A percentile compares a stretch with the other conserved stretches of the same genome.
Evolutionary conservation across 2,113 vertebrate species (phyloP).

Genomic region (Laticauda colubrina): DNA sequence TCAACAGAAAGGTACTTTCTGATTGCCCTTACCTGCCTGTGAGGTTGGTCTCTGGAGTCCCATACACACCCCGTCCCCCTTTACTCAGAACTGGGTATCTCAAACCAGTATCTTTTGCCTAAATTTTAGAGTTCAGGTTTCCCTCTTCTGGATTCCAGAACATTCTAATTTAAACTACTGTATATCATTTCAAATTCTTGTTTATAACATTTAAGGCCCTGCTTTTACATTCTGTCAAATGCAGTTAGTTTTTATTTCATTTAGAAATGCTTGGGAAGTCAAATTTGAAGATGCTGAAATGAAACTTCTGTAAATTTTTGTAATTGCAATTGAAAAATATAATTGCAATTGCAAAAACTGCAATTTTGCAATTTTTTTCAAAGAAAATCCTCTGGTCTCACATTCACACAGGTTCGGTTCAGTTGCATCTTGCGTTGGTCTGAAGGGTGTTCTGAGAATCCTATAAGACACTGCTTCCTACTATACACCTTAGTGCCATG

Average conservation of each 20-base stretch:
- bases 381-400: not conserved
- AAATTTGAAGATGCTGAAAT: not conserved
- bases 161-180: not conserved
- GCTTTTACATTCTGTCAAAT: not conserved
- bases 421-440: not conserved
- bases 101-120: not conserved
- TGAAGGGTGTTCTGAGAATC: too few relatives aligned
- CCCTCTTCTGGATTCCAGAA: not conserved
- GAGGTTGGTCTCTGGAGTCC: not conserved
- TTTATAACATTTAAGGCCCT: not conserved
- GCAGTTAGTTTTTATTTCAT: not conserved
- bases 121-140: not conserved
- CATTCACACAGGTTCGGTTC: not conserved
- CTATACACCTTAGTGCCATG: not conserved
- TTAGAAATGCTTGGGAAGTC: not conserved
- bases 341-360: not conserved
- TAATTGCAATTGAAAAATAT: not conserved
- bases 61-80: not conserved
- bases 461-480: rapidly evolving
- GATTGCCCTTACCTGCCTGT: not conserved
- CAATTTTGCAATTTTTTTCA: not conserved
- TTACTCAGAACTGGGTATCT: not conserved
- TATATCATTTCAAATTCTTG: not conserved
- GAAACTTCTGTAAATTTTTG: not conserved
- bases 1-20: not conserved